These are phyloP conservation scores for Dynastes tityus DNA, from an alignment of 2,888 invertebrate species.

Conservation along the genomic window DNA sequence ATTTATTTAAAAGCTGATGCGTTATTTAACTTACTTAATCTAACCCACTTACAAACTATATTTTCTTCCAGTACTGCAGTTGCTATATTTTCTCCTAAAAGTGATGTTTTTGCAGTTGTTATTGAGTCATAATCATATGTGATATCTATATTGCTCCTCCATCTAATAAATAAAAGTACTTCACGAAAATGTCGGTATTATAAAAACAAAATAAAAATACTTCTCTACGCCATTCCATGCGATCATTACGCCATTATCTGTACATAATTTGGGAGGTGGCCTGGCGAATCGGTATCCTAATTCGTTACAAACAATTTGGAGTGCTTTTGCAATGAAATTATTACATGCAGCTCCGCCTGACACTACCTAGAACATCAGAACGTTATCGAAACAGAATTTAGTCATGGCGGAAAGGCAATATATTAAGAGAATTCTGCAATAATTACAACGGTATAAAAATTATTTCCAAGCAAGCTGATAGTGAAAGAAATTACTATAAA, in stretches of 20 bases:
- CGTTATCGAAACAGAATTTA: too few species aligned
- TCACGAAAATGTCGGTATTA: not conserved
- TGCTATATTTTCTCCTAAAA: slow-evolving; percentile 77
- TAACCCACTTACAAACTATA: slow-evolving; percentile 74
- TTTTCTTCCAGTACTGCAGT: slow-evolving; percentile 74
- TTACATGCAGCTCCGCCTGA: slow-evolving; percentile 99
- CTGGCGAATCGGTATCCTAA: slow-evolving; percentile 79
- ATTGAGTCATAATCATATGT: slow-evolving; percentile 75
- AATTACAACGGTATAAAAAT: too few species aligned
- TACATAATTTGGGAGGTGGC: slow-evolving; percentile 90
- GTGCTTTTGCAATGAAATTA: slow-evolving; percentile 81
- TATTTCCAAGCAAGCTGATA: too few species aligned
- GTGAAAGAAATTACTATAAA: too few species aligned
- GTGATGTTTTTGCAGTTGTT: slow-evolving; percentile 75
- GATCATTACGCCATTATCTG: slow-evolving; percentile 99
- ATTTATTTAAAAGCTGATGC: slow-evolving; percentile 56
- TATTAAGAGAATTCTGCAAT: too few species aligned
- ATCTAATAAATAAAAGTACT: slow-evolving; percentile 57
- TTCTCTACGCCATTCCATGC: slow-evolving; percentile 98
- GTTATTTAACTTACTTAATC: slow-evolving; percentile 63
- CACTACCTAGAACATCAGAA: slow-evolving; percentile 76
- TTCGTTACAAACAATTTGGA: slow-evolving; percentile 79
- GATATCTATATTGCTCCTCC: slow-evolving; percentile 64
- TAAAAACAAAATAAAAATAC: slow-evolving; percentile 64
- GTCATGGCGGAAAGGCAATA: too few species aligned